Percentiles rank a stretch among this genome's conserved stretches.
Evolutionary conservation across 2,888 invertebrate species (phyloP).

Genomic region (Cataglyphis cursor): DNA sequence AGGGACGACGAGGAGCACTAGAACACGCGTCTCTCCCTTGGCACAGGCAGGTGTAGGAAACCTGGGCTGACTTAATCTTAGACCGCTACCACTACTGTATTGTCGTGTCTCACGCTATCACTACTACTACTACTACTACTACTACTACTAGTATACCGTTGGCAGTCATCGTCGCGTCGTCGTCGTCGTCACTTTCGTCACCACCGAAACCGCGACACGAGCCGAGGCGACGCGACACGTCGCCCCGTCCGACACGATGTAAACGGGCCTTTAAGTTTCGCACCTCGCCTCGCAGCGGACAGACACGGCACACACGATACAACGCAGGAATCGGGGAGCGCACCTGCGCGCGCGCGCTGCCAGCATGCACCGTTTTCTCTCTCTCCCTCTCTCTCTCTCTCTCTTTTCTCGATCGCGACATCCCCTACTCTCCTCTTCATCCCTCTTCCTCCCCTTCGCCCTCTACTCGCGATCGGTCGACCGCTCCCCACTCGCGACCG

Average conservation of each 20-base stretch:
- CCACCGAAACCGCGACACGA: slow-evolving; percentile 26
- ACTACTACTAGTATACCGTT: slow-evolving; percentile 17
- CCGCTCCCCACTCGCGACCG: slow-evolving; percentile 32
- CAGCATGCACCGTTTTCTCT: slow-evolving; percentile 69
- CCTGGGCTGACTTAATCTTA: slow-evolving; percentile 78
- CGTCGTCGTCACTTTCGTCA: slow-evolving; percentile 27
- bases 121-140: slow-evolving; percentile 37
- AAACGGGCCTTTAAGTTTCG: slow-evolving; percentile 64
- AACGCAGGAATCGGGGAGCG: slow-evolving; percentile 61
- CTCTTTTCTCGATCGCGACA: slow-evolving; percentile 20
- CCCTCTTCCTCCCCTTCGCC: slow-evolving; percentile 13
- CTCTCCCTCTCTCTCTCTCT: background rate
- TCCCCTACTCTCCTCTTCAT: slow-evolving; percentile 34
- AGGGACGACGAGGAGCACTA: slow-evolving; percentile 25
- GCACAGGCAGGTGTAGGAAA: slow-evolving; percentile 45
- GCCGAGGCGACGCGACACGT: slow-evolving; percentile 24
- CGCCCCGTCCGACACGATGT: slow-evolving; percentile 45
- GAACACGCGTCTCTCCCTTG: slow-evolving; percentile 28
- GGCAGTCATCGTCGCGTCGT: background rate
- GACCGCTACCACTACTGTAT: slow-evolving; percentile 66
- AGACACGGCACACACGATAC: slow-evolving; percentile 47
- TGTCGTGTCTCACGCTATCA: slow-evolving; percentile 58
- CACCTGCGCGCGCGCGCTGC: slow-evolving; percentile 73
- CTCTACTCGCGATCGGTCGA: slow-evolving; percentile 16
- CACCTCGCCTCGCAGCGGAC: slow-evolving; percentile 26